These are phyloP conservation scores for Bryconaethiops microstoma DNA, from an alignment of 2,797 vertebrate species.

Conservation along the genomic window DNA sequence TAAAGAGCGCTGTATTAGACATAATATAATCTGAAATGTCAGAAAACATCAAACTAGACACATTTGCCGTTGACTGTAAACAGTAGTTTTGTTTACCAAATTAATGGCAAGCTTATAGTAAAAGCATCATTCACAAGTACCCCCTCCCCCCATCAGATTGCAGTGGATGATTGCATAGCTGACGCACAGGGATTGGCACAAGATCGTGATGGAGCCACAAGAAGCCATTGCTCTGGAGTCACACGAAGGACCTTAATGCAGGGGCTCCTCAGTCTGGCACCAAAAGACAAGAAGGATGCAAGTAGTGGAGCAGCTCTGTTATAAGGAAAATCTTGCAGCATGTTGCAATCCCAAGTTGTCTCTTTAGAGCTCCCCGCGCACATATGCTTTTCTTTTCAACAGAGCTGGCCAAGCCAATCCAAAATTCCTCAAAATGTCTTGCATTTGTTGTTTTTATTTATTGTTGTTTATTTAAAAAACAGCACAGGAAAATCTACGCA, in stretches of 20 bases:
- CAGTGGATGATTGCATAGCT: slow-evolving; percentile 35
- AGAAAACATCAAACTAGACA: neutral
- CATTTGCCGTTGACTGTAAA: neutral
- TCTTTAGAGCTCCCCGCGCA: neutral
- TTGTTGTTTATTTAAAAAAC: neutral
- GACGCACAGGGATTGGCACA: slow-evolving; percentile 32
- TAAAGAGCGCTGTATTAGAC: neutral
- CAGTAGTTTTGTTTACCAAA: neutral
- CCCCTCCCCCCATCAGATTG: slow-evolving; percentile 28
- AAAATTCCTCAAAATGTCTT: neutral
- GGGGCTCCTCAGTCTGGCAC: slow-evolving; percentile 17
- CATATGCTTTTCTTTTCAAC: neutral
- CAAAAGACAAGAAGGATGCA: neutral
- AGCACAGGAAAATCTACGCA: neutral
- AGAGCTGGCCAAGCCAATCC: neutral
- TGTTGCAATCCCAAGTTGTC: neutral
- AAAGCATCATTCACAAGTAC: slow-evolving; percentile 15
- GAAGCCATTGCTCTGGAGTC: slow-evolving; percentile 26
- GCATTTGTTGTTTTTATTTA: neutral
- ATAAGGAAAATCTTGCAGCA: neutral
- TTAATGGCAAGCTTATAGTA: neutral
- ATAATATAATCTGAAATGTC: slow-evolving; percentile 1
- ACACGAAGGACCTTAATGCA: slow-evolving; percentile 23
- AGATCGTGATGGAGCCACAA: neutral
- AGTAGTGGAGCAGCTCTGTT: slow-evolving; percentile 16